These are phyloP conservation scores for Trichonephila clavipes DNA, from an alignment of 1,140 invertebrate genomes.

Conservation along the genomic window DNA sequence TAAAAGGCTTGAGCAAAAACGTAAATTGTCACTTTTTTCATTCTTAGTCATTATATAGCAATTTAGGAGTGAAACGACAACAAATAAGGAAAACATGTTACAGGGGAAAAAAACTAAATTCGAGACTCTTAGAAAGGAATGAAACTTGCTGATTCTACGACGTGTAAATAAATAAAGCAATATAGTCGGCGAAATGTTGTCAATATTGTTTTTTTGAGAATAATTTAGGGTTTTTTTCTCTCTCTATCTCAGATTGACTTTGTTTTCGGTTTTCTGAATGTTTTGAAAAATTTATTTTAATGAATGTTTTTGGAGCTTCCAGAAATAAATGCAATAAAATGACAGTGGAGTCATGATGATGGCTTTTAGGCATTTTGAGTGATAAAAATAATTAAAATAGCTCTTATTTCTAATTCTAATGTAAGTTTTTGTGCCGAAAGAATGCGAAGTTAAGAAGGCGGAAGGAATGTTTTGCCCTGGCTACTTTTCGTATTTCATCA, in stretches of 20 bases:
- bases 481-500: neutral
- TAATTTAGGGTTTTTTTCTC: neutral
- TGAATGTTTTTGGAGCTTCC: neutral
- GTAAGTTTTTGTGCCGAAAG: neutral
- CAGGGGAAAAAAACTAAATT: neutral
- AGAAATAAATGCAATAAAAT: neutral
- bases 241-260: neutral
- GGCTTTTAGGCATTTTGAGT: constrained; percentile 28
- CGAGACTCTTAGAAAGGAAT: neutral
- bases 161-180: neutral
- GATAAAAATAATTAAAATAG: constrained; percentile 48
- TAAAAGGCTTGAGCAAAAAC: neutral
- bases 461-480: neutral
- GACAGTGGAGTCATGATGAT: neutral
- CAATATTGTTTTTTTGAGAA: neutral
- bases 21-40: neutral
- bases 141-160: neutral
- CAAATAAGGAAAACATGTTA: neutral
- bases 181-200: neutral
- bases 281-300: constrained; percentile 5
- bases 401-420: neutral
- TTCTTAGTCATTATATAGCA: neutral
- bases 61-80: neutral
- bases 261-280: neutral
- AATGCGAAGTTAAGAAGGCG: neutral